Percentiles rank a stretch among this genome's conserved stretches.
These are phyloP conservation scores for Dicentrarchus labrax DNA, from an alignment of 2,113 vertebrate genomes.

Conservation along the genomic window DNA sequence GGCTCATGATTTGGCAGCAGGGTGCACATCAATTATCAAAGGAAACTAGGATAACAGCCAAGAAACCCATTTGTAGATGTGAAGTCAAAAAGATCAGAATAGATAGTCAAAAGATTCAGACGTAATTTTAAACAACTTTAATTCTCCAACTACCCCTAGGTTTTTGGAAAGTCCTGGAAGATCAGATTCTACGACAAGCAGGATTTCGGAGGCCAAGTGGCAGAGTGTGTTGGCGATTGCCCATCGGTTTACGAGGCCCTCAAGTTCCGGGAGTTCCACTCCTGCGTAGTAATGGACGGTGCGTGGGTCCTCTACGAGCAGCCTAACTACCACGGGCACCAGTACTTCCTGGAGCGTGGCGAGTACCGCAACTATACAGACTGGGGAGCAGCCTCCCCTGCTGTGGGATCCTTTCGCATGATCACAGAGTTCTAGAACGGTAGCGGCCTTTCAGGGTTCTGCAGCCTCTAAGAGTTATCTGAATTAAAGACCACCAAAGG, in stretches of 20 bases:
- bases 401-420: slow-evolving; percentile 74
- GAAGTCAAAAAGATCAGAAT: background rate
- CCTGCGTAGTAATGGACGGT: slow-evolving; percentile 73
- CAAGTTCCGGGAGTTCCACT: slow-evolving; percentile 69
- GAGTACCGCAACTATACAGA: slow-evolving; percentile 75
- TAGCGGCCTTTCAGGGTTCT: background rate
- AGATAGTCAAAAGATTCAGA: background rate
- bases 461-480: background rate
- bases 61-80: slow-evolving; percentile 44
- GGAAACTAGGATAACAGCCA: slow-evolving; percentile 65
- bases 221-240: slow-evolving; percentile 71
- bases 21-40: slow-evolving; percentile 44
- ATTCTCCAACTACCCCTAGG: slow-evolving; percentile 39
- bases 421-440: slow-evolving; percentile 71
- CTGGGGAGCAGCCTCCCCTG: slow-evolving; percentile 73
- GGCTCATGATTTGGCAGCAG: slow-evolving; percentile 70
- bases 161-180: slow-evolving; percentile 71
- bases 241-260: slow-evolving; percentile 66
- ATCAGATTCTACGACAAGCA: slow-evolving; percentile 70
- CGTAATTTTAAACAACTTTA: background rate
- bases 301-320: slow-evolving; percentile 76
- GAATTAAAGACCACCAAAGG: background rate
- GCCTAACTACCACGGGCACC: slow-evolving; percentile 71
- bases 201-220: slow-evolving; percentile 67
- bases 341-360: slow-evolving; percentile 80